Percentiles rank a stretch among this genome's conserved stretches.
These are phyloP conservation scores for Enchytraeus crypticus DNA, from an alignment of 2,888 invertebrate species.

Conservation along the genomic window DNA sequence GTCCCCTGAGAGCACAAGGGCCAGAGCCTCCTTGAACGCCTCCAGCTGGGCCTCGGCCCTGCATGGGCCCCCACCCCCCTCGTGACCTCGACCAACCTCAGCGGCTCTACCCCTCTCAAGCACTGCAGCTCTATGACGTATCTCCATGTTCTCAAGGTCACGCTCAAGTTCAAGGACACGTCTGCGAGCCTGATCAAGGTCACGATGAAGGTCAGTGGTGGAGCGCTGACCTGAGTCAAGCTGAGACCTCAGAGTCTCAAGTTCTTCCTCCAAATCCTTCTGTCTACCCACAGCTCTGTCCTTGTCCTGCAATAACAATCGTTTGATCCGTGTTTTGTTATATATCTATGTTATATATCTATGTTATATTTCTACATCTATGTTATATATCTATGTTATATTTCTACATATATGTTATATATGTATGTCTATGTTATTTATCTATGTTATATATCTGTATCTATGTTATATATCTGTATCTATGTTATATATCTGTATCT, in stretches of 20 bases:
- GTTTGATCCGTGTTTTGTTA: too few relatives aligned
- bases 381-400: too few relatives aligned
- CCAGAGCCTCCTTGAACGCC: constrained; percentile 40
- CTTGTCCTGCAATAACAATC: constrained; percentile 33
- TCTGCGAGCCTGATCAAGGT: constrained; percentile 30
- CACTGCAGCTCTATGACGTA: background rate
- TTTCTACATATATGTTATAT: too few relatives aligned
- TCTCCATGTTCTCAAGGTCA: constrained; percentile 9
- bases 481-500: too few relatives aligned
- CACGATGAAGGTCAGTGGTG: constrained; percentile 19
- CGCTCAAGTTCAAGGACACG: constrained; percentile 36
- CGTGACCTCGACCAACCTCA: background rate
- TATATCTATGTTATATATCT: too few relatives aligned
- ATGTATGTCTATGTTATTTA: too few relatives aligned
- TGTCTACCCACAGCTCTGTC: constrained; percentile 22
- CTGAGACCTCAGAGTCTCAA: constrained; percentile 27
- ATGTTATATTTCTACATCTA: too few relatives aligned
- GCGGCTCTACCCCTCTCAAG: background rate
- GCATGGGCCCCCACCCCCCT: background rate
- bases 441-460: too few relatives aligned
- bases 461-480: too few relatives aligned
- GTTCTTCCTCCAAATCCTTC: constrained; percentile 36
- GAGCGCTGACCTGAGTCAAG: constrained; percentile 25
- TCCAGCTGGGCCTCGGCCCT: constrained; percentile 25
- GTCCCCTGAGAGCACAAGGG: constrained; percentile 34